Percentiles rank a stretch among this genome's conserved stretches.
These are phyloP conservation scores for Nemoura dubitans DNA, from an alignment of 2,888 invertebrate species.

Conservation along the genomic window DNA sequence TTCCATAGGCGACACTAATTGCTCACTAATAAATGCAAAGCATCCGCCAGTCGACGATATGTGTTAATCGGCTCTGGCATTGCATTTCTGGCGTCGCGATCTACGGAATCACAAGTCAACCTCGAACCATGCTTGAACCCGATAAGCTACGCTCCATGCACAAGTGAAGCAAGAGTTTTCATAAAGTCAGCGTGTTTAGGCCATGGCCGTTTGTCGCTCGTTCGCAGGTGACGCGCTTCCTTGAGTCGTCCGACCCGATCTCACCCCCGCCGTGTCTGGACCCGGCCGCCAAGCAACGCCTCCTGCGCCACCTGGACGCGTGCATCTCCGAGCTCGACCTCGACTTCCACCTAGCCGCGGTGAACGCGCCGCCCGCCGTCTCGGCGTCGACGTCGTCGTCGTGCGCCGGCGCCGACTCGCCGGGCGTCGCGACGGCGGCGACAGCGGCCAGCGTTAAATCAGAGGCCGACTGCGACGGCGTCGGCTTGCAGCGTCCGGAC, in stretches of 20 bases:
- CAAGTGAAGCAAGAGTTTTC: too few species aligned
- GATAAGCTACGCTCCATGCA: too few species aligned
- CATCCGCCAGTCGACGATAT: too few species aligned
- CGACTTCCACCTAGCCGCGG: conserved; percentile 62
- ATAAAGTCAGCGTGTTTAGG: too few species aligned
- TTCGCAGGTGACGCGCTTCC: conserved; percentile 64
- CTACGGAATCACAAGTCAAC: too few species aligned
- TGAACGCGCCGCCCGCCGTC: conserved; percentile 54
- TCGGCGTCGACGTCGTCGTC: conserved; percentile 54
- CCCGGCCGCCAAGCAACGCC: conserved; percentile 66
- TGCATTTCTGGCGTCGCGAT: too few species aligned
- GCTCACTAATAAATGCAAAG: too few species aligned
- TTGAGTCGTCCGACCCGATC: conserved; percentile 70
- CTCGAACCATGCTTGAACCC: too few species aligned
- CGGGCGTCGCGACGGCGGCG: conserved; percentile 51
- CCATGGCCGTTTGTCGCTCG: too few species aligned
- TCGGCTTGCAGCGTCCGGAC: conserved; percentile 57
- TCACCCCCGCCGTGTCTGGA: conserved; percentile 58
- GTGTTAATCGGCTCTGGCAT: too few species aligned
- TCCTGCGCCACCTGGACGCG: conserved; percentile 68
- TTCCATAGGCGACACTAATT: too few species aligned
- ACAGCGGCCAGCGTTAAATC: neutral
- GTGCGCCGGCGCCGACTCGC: conserved; percentile 58
- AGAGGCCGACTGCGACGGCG: conserved; percentile 55
- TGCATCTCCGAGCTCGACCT: conserved; percentile 70